Conservation (phyloP, 2,113 vertebrate species). For the Menidia beryllina region DNA sequence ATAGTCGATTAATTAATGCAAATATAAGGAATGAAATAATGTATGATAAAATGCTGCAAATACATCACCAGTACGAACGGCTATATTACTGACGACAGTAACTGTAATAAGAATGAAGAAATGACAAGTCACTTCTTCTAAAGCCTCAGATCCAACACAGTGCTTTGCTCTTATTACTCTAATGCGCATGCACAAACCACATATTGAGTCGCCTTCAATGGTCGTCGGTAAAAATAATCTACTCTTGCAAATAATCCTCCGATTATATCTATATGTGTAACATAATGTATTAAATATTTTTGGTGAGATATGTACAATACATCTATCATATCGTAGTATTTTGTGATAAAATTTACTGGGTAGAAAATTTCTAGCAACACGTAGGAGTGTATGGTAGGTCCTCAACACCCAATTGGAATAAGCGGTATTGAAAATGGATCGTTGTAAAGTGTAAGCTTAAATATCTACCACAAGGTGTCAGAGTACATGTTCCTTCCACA, state of each 20-base stretch:
- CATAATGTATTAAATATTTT: too few species aligned
- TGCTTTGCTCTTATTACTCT: background rate
- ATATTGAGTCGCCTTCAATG: conserved; percentile 11
- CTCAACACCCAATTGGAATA: too few species aligned
- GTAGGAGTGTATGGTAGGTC: too few species aligned
- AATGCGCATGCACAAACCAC: conserved; percentile 33
- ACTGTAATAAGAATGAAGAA: conserved; percentile 3
- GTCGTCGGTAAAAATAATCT: background rate
- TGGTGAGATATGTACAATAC: too few species aligned
- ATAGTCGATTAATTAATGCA: background rate
- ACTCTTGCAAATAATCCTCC: background rate
- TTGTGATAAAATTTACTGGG: too few species aligned
- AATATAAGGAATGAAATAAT: background rate
- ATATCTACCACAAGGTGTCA: conserved; percentile 57
- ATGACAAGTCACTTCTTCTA: background rate
- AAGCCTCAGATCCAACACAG: background rate
- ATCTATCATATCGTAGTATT: too few species aligned
- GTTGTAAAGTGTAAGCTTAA: conserved; percentile 21
- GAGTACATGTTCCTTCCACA: background rate
- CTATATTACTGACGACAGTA: background rate
- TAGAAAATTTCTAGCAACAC: too few species aligned
- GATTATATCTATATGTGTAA: background rate
- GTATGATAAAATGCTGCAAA: background rate
- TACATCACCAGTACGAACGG: conserved; percentile 35
- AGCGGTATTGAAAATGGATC: too few species aligned